These are phyloP conservation scores for Bufo gargarizans DNA, from an alignment of 2,113 vertebrate genomes.

Conservation along the genomic window DNA sequence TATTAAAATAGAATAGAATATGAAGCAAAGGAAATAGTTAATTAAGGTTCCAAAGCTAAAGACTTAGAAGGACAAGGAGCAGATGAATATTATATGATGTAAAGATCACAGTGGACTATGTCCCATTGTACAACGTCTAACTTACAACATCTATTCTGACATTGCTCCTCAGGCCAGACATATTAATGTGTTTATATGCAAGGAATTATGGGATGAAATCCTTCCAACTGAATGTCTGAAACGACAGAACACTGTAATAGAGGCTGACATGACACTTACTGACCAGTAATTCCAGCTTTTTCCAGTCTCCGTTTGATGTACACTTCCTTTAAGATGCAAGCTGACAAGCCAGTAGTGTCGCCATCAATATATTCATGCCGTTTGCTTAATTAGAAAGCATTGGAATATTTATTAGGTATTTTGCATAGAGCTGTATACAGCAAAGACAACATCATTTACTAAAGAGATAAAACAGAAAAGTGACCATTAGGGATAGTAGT, in stretches of 20 bases:
- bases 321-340: conserved; percentile 36
- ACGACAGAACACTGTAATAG: not conserved
- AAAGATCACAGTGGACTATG: conserved; percentile 13
- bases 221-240: not conserved
- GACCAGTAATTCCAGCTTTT: conserved; percentile 6
- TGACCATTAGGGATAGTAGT: conserved; percentile 36
- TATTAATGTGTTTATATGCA: conserved; percentile 36
- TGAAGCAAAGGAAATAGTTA: too few species aligned
- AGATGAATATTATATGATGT: not conserved
- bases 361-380: conserved; percentile 29
- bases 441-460: conserved; percentile 26
- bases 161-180: conserved; percentile 7
- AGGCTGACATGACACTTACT: conserved; percentile 27
- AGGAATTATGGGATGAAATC: conserved; percentile 28
- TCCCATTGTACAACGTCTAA: conserved; percentile 14
- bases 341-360: not conserved
- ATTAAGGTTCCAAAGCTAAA: not conserved
- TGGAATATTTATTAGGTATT: conserved; percentile 17
- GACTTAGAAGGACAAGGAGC: not conserved
- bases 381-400: conserved; percentile 10
- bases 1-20: too few species aligned
- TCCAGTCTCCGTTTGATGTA: not conserved
- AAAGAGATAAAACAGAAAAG: conserved; percentile 12
- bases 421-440: conserved; percentile 14
- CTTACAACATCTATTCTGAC: conserved; percentile 28